Evolutionary conservation across 2,797 vertebrate genomes (phyloP).

Genomic region (Pseudotriccus pelzelni): DNA sequence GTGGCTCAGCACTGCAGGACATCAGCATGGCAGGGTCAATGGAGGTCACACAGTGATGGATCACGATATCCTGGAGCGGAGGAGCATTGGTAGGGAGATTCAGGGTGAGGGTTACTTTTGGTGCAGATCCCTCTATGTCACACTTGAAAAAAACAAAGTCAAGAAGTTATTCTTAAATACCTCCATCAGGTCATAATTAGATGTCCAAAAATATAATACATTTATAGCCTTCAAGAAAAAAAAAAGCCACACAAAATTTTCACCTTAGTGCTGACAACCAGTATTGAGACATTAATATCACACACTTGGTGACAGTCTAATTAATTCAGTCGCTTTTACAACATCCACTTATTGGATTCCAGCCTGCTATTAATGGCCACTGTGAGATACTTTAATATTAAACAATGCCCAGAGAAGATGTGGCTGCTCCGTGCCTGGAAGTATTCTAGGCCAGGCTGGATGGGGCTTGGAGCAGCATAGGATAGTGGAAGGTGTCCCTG

Average conservation of each 20-base stretch:
- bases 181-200: neutral
- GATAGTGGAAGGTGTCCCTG: neutral
- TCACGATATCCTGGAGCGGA: slow-evolving; percentile 91
- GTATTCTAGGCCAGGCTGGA: neutral
- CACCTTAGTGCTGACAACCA: neutral
- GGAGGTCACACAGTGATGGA: slow-evolving; percentile 92
- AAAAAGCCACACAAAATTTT: neutral
- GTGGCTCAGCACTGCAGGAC: slow-evolving; percentile 83
- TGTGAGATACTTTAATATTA: neutral
- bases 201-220: neutral
- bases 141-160: slow-evolving; percentile 77
- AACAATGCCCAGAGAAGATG: neutral
- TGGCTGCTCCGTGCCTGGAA: neutral
- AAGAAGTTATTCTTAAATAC: neutral
- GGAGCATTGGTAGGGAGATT: slow-evolving; percentile 90
- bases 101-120: slow-evolving; percentile 89
- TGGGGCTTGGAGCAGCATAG: neutral
- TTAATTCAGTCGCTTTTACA: slow-evolving; percentile 19
- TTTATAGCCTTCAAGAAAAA: neutral
- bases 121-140: slow-evolving; percentile 91
- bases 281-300: neutral
- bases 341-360: neutral
- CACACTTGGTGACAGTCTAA: neutral
- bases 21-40: slow-evolving; percentile 88
- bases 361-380: neutral